Base-by-base conservation (phyloP, 2,888 invertebrate genomes). In the Chrysolina oricalcia region DNA sequence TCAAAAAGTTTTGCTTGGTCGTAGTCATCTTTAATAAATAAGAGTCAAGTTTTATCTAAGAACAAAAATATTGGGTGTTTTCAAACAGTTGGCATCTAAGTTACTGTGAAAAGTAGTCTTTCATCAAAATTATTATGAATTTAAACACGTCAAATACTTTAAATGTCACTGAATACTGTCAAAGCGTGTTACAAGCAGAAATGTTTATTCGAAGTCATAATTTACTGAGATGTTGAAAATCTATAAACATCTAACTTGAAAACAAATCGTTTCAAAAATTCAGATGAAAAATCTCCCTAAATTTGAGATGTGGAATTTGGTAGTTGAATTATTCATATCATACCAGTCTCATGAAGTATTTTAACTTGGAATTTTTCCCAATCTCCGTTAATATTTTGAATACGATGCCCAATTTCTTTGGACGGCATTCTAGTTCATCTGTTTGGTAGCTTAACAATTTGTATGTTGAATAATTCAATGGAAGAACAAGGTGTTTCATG, bases 301-400 rank as follows among this genome's bases (percentile, higher is more conserved):
- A 40, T 40, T 40, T 40, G 40, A 10, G 5, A 40, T 9, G 40
- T 40, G 40, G 40, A 40, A 40, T 40, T 40, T 40, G n/a, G 40
- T 40, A 40, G 40, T 40, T 40, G 5, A 40, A 40, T 40, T 40
- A 48, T 48, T 48, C 48, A 40, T 64, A 15, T 64, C 40, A 40
- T 64, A 64, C 64, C 64, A 17, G 64, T 64, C 17, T 64, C 41
- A 17, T 64, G 64, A n/a, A 64, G 64, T 15, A 64, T 64, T 40
- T 41, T 64, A 6, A 64, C 40, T 41, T 40, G 11, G 41, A 64
- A 64, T 40, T 40, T 64, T 40, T 35, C 17, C 64, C 64, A 64
- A 27, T 64, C 41, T 15, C 40, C 64, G 27, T 35, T 41, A 13
- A 15, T 10, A 64, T 64, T 64, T 64, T 40, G 64, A 40, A 40